Percentiles rank a stretch among this genome's conserved stretches.
These are phyloP conservation scores for Brachymystax lenok DNA, from an alignment of 2,797 vertebrate species.

Conservation along the genomic window DNA sequence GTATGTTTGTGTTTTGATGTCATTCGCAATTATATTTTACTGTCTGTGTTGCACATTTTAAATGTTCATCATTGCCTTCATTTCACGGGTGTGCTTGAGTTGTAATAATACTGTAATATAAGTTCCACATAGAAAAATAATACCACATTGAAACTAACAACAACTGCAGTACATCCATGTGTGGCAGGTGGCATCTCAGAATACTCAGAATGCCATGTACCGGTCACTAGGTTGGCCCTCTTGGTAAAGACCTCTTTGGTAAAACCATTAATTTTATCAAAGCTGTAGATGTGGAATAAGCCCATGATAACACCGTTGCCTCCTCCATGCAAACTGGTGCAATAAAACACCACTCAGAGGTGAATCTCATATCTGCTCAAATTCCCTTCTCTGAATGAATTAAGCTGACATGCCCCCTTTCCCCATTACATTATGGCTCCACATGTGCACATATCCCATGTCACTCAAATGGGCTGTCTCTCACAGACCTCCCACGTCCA, in stretches of 20 bases:
- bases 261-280: background rate
- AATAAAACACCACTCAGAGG: slow-evolving; percentile 25
- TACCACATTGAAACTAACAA: background rate
- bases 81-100: background rate
- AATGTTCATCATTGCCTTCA: background rate
- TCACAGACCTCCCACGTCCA: slow-evolving; percentile 36
- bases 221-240: background rate
- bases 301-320: background rate
- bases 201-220: background rate
- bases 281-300: background rate
- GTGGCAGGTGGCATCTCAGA: background rate
- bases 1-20: slow-evolving; percentile 74
- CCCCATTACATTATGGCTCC: slow-evolving; percentile 36
- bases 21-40: slow-evolving; percentile 30
- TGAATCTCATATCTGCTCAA: slow-evolving; percentile 59
- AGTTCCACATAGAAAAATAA: background rate
- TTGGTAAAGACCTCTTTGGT: background rate
- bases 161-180: background rate
- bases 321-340: background rate
- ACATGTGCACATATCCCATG: slow-evolving; percentile 66
- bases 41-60: slow-evolving; percentile 10
- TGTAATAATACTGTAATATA: background rate
- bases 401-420: slow-evolving; percentile 62
- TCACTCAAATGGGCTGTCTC: slow-evolving; percentile 60
- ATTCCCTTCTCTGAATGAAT: slow-evolving; percentile 62